Conservation (phyloP, 1,140 invertebrate genomes). For the Cataglyphis hispanica region DNA sequence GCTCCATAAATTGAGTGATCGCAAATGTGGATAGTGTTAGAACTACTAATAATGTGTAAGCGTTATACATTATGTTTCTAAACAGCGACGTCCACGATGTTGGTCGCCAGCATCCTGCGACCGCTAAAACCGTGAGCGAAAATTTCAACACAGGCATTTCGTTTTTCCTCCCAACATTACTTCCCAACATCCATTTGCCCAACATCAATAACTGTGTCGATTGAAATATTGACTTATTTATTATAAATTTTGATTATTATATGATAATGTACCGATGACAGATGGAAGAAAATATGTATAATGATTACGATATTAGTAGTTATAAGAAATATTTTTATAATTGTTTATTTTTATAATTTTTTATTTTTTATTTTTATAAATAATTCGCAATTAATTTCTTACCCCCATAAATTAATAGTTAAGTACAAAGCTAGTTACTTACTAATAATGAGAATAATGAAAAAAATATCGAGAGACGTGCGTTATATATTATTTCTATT, state of each 20-base stretch:
- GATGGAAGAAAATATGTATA: not conserved
- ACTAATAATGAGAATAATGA: not conserved
- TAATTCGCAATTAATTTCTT: not conserved
- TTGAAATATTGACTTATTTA: slow-evolving; percentile 27
- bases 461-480: not conserved
- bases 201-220: slow-evolving; percentile 36
- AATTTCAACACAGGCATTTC: slow-evolving; percentile 39
- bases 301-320: not conserved
- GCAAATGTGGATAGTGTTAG: slow-evolving; percentile 15
- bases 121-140: slow-evolving; percentile 33
- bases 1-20: slow-evolving; percentile 17
- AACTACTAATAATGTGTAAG: not conserved
- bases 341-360: not conserved
- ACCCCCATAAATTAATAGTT: not conserved
- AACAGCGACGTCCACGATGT: slow-evolving; percentile 35
- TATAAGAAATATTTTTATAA: not conserved
- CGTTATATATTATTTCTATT: not conserved
- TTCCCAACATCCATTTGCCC: slow-evolving; percentile 41
- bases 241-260: not conserved
- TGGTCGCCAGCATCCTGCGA: slow-evolving; percentile 56
- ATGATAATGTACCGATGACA: not conserved
- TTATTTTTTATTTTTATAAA: slow-evolving; percentile 1
- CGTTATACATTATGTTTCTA: slow-evolving; percentile 28
- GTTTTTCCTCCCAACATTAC: slow-evolving; percentile 9
- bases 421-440: not conserved